These are phyloP conservation scores for Apotomis capreana DNA, from an alignment of 2,888 invertebrate genomes.

Conservation along the genomic window DNA sequence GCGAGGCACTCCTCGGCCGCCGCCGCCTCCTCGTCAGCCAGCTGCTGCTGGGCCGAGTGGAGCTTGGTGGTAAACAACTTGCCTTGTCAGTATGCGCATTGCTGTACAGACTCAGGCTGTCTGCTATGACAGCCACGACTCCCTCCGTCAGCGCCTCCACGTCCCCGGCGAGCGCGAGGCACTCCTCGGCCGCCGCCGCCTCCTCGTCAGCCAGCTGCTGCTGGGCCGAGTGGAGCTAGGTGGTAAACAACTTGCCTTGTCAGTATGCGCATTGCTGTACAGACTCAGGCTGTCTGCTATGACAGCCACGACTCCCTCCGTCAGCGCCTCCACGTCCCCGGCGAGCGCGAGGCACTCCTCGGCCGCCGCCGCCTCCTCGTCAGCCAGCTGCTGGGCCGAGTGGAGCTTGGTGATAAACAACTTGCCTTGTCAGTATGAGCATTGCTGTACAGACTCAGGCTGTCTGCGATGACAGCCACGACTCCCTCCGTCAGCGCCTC, in stretches of 20 bases:
- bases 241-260: slow-evolving; percentile 60
- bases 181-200: slow-evolving; percentile 57
- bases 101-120: slow-evolving; percentile 62
- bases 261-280: slow-evolving; percentile 61
- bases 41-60: slow-evolving; percentile 58
- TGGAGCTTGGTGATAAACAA: slow-evolving; percentile 52
- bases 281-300: slow-evolving; percentile 62
- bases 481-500: slow-evolving; percentile 63
- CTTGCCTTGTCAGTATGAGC: slow-evolving; percentile 67
- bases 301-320: slow-evolving; percentile 60
- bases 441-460: slow-evolving; percentile 62
- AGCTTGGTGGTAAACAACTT: slow-evolving; percentile 49
- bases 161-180: slow-evolving; percentile 62
- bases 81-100: slow-evolving; percentile 69
- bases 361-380: slow-evolving; percentile 58
- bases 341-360: slow-evolving; percentile 65
- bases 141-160: slow-evolving; percentile 64
- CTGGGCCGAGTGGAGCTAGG: slow-evolving; percentile 59
- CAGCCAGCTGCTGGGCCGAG: slow-evolving; percentile 57
- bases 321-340: slow-evolving; percentile 64
- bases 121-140: slow-evolving; percentile 61
- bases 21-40: slow-evolving; percentile 58
- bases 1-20: slow-evolving; percentile 61
- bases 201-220: slow-evolving; percentile 64
- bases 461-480: slow-evolving; percentile 60